Evolutionary conservation across 2,113 vertebrate genomes (phyloP), one percentile per base, ranked within the genome.

Genomic region (Scalopus aquaticus): DNA sequence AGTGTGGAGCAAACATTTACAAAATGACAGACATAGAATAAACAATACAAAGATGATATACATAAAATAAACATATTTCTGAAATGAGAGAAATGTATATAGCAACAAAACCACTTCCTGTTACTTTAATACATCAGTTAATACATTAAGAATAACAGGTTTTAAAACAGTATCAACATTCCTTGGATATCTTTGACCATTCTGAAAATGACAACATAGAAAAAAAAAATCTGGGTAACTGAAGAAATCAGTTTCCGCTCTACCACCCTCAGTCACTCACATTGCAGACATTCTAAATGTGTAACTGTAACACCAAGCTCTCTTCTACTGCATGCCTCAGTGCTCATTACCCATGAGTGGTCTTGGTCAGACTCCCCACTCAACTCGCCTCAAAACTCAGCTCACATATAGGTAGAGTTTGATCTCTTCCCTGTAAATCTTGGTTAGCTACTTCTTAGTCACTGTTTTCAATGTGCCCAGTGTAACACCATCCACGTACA

Each of bases 81-180:
- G 22, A 89, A 77, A 82, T 49, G 49, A 88, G 44, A 84, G 28
- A 80, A 51, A 26, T 17, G 54, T 22, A 5, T 19, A 46, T 4
- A 62, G 26, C 12, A 81, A 83, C 26, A 84, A 94, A 81, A 78
- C 24, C 15, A 49, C n/a, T 94, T 90, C n/a, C 42, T 15, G 4
- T 35, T 35, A 17, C 19, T 77, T 58, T 51, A 92, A 65, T 65
- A 17, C 7, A 42, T 19, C 28, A 44, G 42, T 42, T 22, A 73
- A 42, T 44, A 44, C 70, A 73, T 26, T 13, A 39, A 42, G 69
- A 74, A 9, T 20, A n/a, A 44, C 0, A 87, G 35, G 46, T 60
- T 86, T 81, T 81, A 81, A 85, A 90, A n/a, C 49, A 85, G 96
- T 30, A 93, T 13, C 24, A 35, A 24, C 22, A 28, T 4, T 89